Conservation (phyloP, 2,113 vertebrate genomes). For the Eclectus roratus region DNA sequence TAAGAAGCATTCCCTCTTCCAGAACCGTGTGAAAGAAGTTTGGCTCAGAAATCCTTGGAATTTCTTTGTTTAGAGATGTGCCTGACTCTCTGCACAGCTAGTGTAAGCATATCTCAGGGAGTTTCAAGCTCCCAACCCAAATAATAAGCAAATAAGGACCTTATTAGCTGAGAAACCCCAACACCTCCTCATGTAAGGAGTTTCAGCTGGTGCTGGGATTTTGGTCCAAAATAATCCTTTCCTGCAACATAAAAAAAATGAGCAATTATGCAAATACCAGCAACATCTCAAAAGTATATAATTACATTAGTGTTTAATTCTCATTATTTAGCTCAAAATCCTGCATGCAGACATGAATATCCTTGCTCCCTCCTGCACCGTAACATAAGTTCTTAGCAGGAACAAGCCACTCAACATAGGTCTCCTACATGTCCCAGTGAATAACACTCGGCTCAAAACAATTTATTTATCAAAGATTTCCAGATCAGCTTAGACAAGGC, state of each 20-base stretch:
- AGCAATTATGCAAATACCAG: background rate
- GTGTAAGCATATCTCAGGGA: background rate
- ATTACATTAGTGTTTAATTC: background rate
- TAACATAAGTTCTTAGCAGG: background rate
- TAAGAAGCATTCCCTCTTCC: background rate
- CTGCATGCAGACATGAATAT: fast-evolving
- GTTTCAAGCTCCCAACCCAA: background rate
- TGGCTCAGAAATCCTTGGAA: background rate
- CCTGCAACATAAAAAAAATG: background rate
- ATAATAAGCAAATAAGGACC: background rate
- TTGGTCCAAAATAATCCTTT: background rate
- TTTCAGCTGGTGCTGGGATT: background rate
- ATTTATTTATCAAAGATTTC: background rate
- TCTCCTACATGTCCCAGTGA: background rate
- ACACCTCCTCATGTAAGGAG: too few relatives aligned
- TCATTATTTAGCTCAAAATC: background rate
- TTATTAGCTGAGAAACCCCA: background rate
- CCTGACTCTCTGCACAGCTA: background rate
- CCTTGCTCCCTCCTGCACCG: background rate
- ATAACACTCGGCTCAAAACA: background rate
- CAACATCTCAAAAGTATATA: background rate
- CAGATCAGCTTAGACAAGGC: background rate
- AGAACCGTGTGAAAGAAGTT: background rate
- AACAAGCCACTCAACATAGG: background rate
- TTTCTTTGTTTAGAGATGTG: background rate